Percentiles rank a stretch among this genome's conserved stretches.
Conservation (phyloP, 1,140 invertebrate genomes). For the Drosophila eugracilis region DNA sequence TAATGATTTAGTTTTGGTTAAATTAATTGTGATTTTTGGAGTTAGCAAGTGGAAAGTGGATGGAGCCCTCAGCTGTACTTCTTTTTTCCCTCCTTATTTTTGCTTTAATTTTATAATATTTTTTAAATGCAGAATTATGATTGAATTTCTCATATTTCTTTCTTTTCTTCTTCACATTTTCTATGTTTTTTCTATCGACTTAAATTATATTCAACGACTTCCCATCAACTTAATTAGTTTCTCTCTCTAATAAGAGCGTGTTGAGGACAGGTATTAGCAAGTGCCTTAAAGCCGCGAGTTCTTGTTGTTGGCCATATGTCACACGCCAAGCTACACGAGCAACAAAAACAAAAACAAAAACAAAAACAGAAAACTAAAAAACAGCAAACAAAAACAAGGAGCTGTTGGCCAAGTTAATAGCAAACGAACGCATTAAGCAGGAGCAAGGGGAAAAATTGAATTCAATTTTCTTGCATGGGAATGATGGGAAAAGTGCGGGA, state of each 20-base stretch:
- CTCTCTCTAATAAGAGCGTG: not conserved
- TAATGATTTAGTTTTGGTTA: too few species aligned
- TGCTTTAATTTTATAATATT: too few species aligned
- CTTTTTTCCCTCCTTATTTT: too few species aligned
- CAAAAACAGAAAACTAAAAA: conserved; percentile 10
- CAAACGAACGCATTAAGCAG: conserved; percentile 66
- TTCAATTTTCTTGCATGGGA: conserved; percentile 63
- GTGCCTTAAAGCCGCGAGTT: conserved; percentile 1
- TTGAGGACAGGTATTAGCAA: not conserved
- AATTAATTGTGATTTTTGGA: too few species aligned
- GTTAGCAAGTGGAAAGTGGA: too few species aligned
- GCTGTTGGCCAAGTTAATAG: conserved; percentile 60
- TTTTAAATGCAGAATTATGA: too few species aligned
- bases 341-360: conserved; percentile 25
- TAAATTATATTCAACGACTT: not conserved
- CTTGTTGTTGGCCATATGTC: conserved; percentile 27
- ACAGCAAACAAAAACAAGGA: conserved; percentile 25
- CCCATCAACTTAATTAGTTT: not conserved
- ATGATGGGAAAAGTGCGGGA: conserved; percentile 8
- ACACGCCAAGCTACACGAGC: conserved; percentile 29
- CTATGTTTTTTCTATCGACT: not conserved
- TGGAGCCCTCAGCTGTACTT: too few species aligned
- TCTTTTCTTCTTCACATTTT: too few species aligned
- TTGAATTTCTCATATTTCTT: too few species aligned
- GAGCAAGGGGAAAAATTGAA: conserved; percentile 60